Conservation (phyloP, 2,797 vertebrate genomes). For the Capromys pilorides region DNA sequence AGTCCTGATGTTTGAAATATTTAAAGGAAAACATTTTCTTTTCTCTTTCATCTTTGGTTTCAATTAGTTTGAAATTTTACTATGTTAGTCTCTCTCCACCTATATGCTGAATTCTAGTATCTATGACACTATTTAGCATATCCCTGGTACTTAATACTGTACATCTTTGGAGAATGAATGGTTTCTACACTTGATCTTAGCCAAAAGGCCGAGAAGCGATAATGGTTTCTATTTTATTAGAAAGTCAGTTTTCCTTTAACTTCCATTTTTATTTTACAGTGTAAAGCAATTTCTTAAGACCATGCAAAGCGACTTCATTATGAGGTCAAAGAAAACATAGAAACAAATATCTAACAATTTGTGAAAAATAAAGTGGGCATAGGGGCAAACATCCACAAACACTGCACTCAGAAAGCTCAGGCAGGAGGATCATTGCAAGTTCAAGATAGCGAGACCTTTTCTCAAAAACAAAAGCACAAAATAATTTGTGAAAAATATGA, state of each 20-base stretch:
- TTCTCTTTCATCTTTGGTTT: background rate
- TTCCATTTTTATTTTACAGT: conserved; percentile 25
- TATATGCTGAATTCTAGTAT: background rate
- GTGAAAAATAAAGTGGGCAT: no score
- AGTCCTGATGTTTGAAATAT: background rate
- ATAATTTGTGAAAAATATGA: conserved; percentile 28
- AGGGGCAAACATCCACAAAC: background rate
- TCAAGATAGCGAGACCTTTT: background rate
- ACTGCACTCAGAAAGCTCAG: background rate
- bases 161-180: background rate
- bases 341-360: background rate
- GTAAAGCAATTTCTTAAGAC: background rate
- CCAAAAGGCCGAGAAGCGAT: no score
- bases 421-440: background rate
- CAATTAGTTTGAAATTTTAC: conserved; percentile 31
- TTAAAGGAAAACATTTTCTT: background rate
- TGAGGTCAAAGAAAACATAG: background rate
- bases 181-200: no score
- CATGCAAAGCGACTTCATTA: background rate
- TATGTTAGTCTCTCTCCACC: background rate
- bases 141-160: background rate
- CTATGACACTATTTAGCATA: background rate
- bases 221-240: no score
- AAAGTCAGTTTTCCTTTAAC: background rate
- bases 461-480: background rate